Evolutionary conservation across 2,888 invertebrate genomes (phyloP), one percentile per base, ranked within the genome.

Genomic region (Oscheius sp.): DNA sequence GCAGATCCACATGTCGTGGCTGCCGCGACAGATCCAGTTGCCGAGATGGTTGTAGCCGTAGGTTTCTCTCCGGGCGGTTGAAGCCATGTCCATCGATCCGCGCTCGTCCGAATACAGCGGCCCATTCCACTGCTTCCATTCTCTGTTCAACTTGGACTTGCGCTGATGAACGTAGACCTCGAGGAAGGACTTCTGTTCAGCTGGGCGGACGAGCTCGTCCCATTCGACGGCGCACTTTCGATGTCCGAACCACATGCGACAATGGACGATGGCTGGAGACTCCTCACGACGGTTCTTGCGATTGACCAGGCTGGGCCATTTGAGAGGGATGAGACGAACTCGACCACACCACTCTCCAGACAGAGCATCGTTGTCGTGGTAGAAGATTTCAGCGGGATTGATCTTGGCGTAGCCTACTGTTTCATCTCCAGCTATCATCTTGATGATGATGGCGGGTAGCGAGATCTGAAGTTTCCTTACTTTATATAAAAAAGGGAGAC

Each of bases 361-460:
- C 11, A 78, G 59, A 9, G 76, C 78, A 0, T 77, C 77, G 10
- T 68, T 55, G n/a, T 66, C 63, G 10, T 79, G 72, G 77, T 79
- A 78, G 72, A 76, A 81, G 3, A 84, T 70, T 21, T 73, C 65
- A 29, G 42, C 73, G 1, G 73, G 65, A 21, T 58, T 66, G 76
- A 86, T 81, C 53, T 82, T 78, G 0, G 85, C 82, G 55, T 80
- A 81, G 7, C 84, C 87, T 37, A 86, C 83, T n/a, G 86, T 66
- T 55, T 81, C 78, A 13, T 77, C 78, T 48, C 79, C 77, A 3
- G 84, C 85, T 48, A 81, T 73, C 85, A 87, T 85, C 70, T 83
- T 82, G 59, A 87, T 76, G 32, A 83, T 53, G 29, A 86, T 74
- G 11, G 82, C 82, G 9, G 87, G 87, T 4, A 86, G 60, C 0